These are phyloP conservation scores for Cremastinae sp. DNA, from an alignment of 2,888 invertebrate genomes.

Conservation along the genomic window DNA sequence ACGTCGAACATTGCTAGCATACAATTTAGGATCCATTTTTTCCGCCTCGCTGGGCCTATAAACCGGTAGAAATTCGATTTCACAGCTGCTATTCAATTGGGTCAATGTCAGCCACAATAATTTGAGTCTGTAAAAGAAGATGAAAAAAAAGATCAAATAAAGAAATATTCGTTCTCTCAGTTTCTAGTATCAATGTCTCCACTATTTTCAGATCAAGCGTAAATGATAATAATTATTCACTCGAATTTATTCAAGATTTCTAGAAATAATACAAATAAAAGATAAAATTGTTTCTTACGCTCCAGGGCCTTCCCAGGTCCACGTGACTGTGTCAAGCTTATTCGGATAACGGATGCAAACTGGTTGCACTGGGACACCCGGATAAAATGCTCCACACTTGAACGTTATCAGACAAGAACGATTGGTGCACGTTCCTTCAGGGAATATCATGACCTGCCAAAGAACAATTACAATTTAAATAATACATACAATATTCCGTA, in stretches of 20 bases:
- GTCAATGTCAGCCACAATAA: conserved; percentile 94
- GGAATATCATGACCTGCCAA: conserved; percentile 92
- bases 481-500: conserved; percentile 11
- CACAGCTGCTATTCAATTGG: conserved; percentile 92
- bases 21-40: conserved; percentile 91
- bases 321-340: conserved; percentile 92
- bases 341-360: conserved; percentile 96
- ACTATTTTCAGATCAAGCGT: too few species aligned
- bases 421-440: conserved; percentile 98
- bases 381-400: conserved; percentile 96
- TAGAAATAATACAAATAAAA: too few species aligned
- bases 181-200: too few species aligned
- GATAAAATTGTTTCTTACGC: conserved; percentile 85
- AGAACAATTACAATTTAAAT: too few species aligned
- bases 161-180: too few species aligned
- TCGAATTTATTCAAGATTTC: too few species aligned
- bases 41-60: conserved; percentile 94
- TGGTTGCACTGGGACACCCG: conserved; percentile 97
- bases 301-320: conserved; percentile 97
- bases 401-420: conserved; percentile 94
- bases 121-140: conserved; percentile 84
- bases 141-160: too few species aligned
- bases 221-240: too few species aligned
- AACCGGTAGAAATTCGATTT: conserved; percentile 96
- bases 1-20: conserved; percentile 92